A percentile compares a stretch with the other conserved stretches of the same genome.
Conservation (phyloP, 1,140 invertebrate species). For the Drosophila sp. region DNA sequence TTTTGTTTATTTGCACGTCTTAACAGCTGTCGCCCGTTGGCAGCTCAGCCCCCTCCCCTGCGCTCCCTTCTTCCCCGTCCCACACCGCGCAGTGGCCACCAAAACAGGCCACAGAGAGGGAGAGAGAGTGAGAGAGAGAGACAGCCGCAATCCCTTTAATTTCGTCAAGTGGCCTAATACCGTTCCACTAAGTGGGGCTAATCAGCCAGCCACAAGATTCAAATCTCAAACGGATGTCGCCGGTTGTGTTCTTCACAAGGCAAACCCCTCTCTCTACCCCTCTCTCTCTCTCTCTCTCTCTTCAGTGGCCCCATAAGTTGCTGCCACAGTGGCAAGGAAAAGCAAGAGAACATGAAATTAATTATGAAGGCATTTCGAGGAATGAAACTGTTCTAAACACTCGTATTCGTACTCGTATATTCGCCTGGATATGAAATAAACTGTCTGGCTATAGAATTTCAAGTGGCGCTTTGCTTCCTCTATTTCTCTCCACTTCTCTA, state of each 20-base stretch:
- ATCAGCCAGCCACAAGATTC: conserved; percentile 73
- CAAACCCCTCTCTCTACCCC: conserved; percentile 2
- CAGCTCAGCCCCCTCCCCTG: background rate
- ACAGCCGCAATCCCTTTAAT: conserved; percentile 62
- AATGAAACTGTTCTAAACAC: conserved; percentile 25
- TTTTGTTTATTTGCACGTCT: conserved; percentile 74
- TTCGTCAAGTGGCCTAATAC: conserved; percentile 80
- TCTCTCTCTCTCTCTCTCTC: background rate
- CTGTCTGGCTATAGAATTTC: conserved; percentile 38
- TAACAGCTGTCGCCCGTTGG: conserved; percentile 64
- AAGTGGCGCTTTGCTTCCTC: conserved; percentile 1
- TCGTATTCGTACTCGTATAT: conserved; percentile 17
- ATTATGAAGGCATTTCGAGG: conserved; percentile 65
- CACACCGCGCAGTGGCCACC: background rate
- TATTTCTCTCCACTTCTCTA: background rate
- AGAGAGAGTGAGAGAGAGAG: background rate
- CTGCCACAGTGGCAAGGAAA: conserved; percentile 5
- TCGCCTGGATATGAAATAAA: conserved; percentile 58
- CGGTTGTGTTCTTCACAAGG: conserved; percentile 64
- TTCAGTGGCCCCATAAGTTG: background rate
- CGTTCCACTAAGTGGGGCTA: conserved; percentile 80
- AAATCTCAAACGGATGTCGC: conserved; percentile 79
- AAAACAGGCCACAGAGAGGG: background rate
- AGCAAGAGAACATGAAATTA: conserved; percentile 58
- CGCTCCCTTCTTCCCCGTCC: too few relatives aligned